A percentile compares a stretch with the other conserved stretches of the same genome.
These are phyloP conservation scores for Lophochroa leadbeateri DNA, from an alignment of 2,113 vertebrate species.

Conservation along the genomic window DNA sequence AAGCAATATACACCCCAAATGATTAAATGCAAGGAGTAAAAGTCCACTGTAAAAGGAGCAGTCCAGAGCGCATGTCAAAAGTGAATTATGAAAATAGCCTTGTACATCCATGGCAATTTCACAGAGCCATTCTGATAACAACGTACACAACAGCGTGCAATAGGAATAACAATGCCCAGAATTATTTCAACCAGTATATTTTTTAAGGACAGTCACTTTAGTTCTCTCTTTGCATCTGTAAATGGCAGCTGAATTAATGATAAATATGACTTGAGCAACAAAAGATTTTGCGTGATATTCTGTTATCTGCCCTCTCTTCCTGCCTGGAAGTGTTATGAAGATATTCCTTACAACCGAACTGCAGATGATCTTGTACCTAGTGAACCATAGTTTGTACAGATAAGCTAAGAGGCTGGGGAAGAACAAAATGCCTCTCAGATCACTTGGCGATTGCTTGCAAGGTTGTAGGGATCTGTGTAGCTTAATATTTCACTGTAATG, in stretches of 20 bases:
- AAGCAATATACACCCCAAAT: neutral
- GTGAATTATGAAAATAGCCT: constrained; percentile 40
- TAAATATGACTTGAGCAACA: neutral
- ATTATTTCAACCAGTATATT: neutral
- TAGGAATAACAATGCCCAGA: constrained; percentile 9
- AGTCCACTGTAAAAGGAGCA: neutral
- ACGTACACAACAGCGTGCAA: neutral
- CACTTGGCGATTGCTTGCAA: neutral
- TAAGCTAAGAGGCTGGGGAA: neutral
- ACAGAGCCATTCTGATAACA: neutral
- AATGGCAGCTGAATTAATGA: neutral
- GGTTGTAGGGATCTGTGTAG: neutral
- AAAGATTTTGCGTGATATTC: neutral
- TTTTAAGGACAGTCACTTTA: constrained; percentile 3
- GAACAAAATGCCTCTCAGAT: neutral
- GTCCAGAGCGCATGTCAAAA: neutral
- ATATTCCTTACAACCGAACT: constrained; percentile 17
- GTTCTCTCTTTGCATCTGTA: neutral
- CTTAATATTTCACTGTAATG: neutral
- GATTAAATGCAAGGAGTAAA: neutral
- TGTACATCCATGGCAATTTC: neutral
- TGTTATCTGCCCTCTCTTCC: neutral
- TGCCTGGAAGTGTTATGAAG: neutral
- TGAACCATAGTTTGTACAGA: neutral
- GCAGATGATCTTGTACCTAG: constrained; percentile 24